These are phyloP conservation scores for Henricia sp. DNA, from an alignment of 53 echinoderm and acorn worm species.

Conservation along the genomic window DNA sequence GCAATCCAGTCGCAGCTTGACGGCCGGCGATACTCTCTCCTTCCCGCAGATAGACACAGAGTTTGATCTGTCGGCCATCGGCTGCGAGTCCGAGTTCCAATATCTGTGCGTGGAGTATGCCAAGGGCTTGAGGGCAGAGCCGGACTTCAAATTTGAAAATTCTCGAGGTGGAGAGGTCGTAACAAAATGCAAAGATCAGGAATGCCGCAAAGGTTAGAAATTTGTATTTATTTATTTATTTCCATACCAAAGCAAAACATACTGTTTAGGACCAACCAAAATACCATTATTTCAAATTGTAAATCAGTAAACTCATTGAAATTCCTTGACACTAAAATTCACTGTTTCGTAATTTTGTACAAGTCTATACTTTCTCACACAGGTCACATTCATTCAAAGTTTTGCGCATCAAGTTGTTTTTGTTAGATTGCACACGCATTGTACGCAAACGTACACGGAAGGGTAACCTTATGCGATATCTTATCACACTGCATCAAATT, in stretches of 20 bases:
- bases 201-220: conserved; percentile 83
- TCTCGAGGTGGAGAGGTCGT: conserved; percentile 46
- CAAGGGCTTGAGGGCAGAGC: conserved; percentile 75
- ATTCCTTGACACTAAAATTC: no score
- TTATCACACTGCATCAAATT: no score
- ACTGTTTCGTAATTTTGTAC: no score
- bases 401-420: no score
- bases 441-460: no score
- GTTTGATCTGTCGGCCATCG: conserved; percentile 79
- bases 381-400: no score
- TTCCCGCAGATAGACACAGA: conserved; percentile 66
- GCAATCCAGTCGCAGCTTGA: conserved; percentile 62
- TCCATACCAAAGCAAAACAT: neutral
- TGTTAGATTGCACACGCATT: no score
- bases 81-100: conserved; percentile 79
- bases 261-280: no score
- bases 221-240: neutral
- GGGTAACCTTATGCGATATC: no score
- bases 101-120: conserved; percentile 87
- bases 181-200: conserved; percentile 76
- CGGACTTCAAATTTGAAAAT: conserved; percentile 83
- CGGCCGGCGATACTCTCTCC: conserved; percentile 62
- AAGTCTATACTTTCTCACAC: no score
- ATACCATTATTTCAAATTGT: no score
- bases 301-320: neutral